These are phyloP conservation scores for Illadopsis cleaveri DNA, from an alignment of 2,113 vertebrate species.

Conservation along the genomic window DNA sequence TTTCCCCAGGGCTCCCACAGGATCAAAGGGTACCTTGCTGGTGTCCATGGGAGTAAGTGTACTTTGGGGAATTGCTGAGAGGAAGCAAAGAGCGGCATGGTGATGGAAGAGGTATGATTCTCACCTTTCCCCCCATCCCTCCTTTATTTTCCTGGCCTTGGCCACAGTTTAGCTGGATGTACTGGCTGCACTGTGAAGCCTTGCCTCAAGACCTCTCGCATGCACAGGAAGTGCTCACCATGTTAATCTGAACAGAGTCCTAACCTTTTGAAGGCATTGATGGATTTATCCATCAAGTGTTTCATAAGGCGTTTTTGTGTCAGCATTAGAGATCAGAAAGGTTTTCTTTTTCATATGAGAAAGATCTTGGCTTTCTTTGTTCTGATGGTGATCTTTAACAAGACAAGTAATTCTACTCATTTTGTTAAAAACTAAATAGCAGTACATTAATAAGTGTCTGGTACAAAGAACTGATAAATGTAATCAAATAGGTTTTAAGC, in stretches of 20 bases:
- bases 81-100: not conserved
- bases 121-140: accelerated
- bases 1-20: not conserved
- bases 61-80: not conserved
- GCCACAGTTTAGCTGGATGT: not conserved
- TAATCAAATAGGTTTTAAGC: slow-evolving; percentile 57
- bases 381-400: not conserved
- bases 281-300: not conserved
- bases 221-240: not conserved
- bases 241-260: slow-evolving; percentile 37
- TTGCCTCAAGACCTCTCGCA: not conserved
- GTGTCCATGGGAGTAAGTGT: accelerated
- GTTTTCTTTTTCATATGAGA: not conserved
- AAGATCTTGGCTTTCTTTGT: not conserved
- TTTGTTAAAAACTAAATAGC: slow-evolving; percentile 65
- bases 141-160: not conserved
- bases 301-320: slow-evolving; percentile 24
- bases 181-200: not conserved
- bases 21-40: not conserved
- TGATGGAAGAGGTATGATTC: not conserved
- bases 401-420: slow-evolving; percentile 31
- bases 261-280: slow-evolving; percentile 50
- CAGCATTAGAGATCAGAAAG: not conserved
- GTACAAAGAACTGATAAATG: slow-evolving; percentile 63
- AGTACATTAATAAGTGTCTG: slow-evolving; percentile 55